Evolutionary conservation across 2,888 invertebrate genomes (phyloP).

Genomic region (Phasia obesa): DNA sequence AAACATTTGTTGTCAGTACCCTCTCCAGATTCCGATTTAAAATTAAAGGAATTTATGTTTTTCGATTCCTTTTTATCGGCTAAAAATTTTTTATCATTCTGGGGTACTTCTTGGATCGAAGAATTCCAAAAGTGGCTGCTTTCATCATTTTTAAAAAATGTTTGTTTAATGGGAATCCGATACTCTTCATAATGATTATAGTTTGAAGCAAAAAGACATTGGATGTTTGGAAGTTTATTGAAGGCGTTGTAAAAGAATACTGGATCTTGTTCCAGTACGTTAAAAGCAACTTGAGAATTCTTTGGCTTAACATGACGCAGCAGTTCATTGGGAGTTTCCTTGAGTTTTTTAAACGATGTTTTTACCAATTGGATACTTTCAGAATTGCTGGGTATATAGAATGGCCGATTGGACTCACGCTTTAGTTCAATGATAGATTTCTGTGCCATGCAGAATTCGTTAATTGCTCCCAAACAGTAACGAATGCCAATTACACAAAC

Average conservation of each 20-base stretch:
- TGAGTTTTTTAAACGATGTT: conserved; percentile 77
- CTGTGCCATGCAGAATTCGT: conserved; percentile 77
- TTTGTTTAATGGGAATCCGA: not conserved
- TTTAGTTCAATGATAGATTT: conserved; percentile 77
- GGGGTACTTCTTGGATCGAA: not conserved
- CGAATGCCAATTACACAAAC: conserved; percentile 4
- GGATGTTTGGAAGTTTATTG: conserved; percentile 22
- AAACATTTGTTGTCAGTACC: not conserved
- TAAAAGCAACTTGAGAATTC: conserved; percentile 73
- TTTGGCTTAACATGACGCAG: conserved; percentile 75
- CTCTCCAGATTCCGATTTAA: not conserved
- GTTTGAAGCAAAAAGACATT: not conserved
- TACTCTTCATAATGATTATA: not conserved
- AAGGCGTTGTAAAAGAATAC: conserved; percentile 77
- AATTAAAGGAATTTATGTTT: not conserved
- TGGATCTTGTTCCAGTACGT: conserved; percentile 79
- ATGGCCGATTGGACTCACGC: conserved; percentile 74
- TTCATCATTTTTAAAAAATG: conserved; percentile 31
- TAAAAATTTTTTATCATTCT: no score
- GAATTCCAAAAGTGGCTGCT: conserved; percentile 16
- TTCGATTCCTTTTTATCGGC: not conserved
- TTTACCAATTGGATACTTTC: conserved; percentile 73
- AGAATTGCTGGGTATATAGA: conserved; percentile 74
- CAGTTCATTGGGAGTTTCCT: conserved; percentile 76
- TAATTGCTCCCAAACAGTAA: conserved; percentile 65